phyloP scores from a whole-genome alignment of 2,113 vertebrate genomes.

The zebrafish (Danio rerio) region GRCz12tu NC_133182.1:68480501-68481000 shows the following conservation, averaged over 20 bases:
- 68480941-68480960: conserved; percentile 94
- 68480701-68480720: no score
- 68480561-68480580: no score
- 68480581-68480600: not conserved
- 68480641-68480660: not conserved
- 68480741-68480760: no score
- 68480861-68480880: conserved; percentile 85
- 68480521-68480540: no score
- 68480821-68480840: conserved; percentile 94
- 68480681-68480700: no score
- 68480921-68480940: conserved; percentile 96
- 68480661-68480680: no score
- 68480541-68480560: no score
- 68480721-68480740: no score
- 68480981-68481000: conserved; percentile 94
- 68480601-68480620: no score
- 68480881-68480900: conserved; percentile 90
- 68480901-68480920: conserved; percentile 91
- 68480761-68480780: conserved; percentile 95
- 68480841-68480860: conserved; percentile 91
- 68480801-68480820: conserved; percentile 94
- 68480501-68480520: no score
- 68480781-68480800: conserved; percentile 98
- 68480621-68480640: no score
- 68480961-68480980: conserved; percentile 84